phyloP scores from a whole-genome alignment of 2,797 vertebrate species.

The Mus caroli region DNA sequence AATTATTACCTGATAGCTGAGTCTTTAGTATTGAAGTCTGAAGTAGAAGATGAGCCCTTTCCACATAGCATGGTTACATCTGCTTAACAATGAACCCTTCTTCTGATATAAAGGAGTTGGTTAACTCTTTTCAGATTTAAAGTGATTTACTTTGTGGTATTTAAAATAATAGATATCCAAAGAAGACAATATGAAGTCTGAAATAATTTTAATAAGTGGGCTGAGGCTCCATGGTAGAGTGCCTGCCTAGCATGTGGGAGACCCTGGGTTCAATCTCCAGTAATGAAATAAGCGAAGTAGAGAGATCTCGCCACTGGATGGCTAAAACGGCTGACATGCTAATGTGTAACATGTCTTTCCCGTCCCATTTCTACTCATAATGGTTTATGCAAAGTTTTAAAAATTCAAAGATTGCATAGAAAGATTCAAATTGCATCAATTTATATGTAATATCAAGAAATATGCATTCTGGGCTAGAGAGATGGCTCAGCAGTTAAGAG shows the following conservation, averaged over 20 bases:
- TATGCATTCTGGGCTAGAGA: background rate
- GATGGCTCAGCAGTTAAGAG: background rate
- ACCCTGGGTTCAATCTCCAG: background rate
- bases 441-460: slow-evolving; percentile 56
- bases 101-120: slow-evolving; percentile 17
- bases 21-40: slow-evolving; percentile 49
- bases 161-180: slow-evolving; percentile 43
- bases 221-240: background rate
- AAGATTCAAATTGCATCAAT: slow-evolving; percentile 46
- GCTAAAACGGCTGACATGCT: slow-evolving; percentile 2
- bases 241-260: background rate
- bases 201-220: slow-evolving; percentile 21
- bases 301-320: background rate
- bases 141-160: slow-evolving; percentile 12
- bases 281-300: background rate
- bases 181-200: slow-evolving; percentile 43
- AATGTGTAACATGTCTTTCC: slow-evolving; percentile 11
- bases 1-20: slow-evolving; percentile 58
- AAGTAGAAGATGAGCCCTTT: slow-evolving; percentile 47
- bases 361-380: slow-evolving; percentile 54
- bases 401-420: slow-evolving; percentile 49
- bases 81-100: slow-evolving; percentile 30
- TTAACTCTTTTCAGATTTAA: slow-evolving; percentile 59
- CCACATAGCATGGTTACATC: background rate
- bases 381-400: slow-evolving; percentile 1